These are phyloP conservation scores for Pseudochromis fuscus DNA, from an alignment of 2,797 vertebrate species.

Conservation along the genomic window DNA sequence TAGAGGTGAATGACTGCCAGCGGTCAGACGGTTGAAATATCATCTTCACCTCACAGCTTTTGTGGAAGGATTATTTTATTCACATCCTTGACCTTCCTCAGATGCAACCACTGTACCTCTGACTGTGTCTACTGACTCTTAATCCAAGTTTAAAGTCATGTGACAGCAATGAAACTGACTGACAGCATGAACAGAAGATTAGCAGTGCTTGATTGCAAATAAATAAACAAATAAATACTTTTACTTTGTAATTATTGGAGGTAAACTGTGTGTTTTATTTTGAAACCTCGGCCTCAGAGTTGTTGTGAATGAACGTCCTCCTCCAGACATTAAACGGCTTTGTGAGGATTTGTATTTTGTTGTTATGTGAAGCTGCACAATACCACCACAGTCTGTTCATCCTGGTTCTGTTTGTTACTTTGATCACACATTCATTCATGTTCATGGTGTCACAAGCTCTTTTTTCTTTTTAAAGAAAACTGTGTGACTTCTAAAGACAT, in stretches of 20 bases:
- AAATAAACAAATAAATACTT: slow-evolving; percentile 6
- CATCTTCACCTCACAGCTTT: background rate
- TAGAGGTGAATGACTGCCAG: background rate
- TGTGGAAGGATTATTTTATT: background rate
- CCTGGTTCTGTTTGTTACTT: background rate
- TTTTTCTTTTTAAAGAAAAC: background rate
- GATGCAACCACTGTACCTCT: too few relatives aligned
- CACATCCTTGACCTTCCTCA: background rate
- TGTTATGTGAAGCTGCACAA: background rate
- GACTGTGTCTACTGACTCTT: too few relatives aligned
- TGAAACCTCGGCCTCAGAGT: slow-evolving; percentile 52
- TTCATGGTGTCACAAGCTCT: too few relatives aligned
- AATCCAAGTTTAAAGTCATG: too few relatives aligned
- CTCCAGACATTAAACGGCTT: too few relatives aligned
- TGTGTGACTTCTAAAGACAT: background rate
- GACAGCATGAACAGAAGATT: background rate
- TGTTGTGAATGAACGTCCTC: slow-evolving; percentile 1
- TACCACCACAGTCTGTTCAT: background rate
- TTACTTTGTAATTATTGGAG: background rate
- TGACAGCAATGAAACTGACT: background rate
- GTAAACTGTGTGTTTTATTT: slow-evolving; percentile 70
- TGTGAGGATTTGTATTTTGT: background rate
- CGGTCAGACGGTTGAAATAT: background rate
- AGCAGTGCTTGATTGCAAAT: background rate
- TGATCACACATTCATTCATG: too few relatives aligned